These are phyloP conservation scores for Aleiodes alternator DNA, from an alignment of 2,888 invertebrate species.

Conservation along the genomic window DNA sequence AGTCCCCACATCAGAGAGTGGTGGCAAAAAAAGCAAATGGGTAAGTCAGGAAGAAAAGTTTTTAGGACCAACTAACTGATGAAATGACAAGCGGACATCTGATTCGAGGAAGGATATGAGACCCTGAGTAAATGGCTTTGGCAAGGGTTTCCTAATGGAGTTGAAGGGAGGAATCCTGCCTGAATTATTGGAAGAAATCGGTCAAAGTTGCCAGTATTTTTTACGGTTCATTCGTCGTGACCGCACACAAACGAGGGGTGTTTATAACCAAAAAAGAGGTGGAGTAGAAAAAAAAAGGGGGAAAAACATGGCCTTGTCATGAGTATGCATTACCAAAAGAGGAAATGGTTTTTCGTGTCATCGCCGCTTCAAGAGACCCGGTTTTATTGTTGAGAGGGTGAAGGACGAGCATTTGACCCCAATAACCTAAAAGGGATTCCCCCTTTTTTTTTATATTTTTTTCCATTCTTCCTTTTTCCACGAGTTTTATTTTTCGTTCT, in stretches of 20 bases:
- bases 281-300: not conserved
- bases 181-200: slow-evolving; percentile 45
- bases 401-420: slow-evolving; percentile 37
- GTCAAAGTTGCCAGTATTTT: slow-evolving; percentile 53
- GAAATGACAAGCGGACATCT: no score
- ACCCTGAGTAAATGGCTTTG: no score
- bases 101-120: no score
- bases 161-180: no score
- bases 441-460: not conserved
- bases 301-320: slow-evolving; percentile 29
- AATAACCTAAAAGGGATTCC: slow-evolving; percentile 23
- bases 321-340: slow-evolving; percentile 51
- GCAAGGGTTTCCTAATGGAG: no score
- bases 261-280: slow-evolving; percentile 20
- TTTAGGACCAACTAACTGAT: no score
- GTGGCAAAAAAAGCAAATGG: no score
- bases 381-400: slow-evolving; percentile 34
- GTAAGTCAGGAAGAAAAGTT: no score
- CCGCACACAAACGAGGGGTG: slow-evolving; percentile 46
- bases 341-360: slow-evolving; percentile 49
- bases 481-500: not conserved
- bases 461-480: not conserved
- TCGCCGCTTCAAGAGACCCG: slow-evolving; percentile 43
- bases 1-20: no score
- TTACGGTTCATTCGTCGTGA: slow-evolving; percentile 50